phyloP scores from a whole-genome alignment of 2,888 invertebrate genomes.

The Stegana nigrithorax region DNA sequence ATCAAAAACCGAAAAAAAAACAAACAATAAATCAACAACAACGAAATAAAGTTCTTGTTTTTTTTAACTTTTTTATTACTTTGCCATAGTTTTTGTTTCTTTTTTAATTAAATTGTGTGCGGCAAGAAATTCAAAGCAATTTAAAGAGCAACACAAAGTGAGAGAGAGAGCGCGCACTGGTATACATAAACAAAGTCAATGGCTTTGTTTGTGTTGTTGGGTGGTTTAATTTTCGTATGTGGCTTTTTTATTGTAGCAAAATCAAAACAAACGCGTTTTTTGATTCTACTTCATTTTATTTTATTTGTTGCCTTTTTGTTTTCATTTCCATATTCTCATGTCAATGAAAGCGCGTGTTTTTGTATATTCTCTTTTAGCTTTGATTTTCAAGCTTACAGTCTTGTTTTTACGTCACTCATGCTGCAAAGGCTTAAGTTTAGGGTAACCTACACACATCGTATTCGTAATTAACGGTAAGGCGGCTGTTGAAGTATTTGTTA shows the following conservation, averaged over 20 bases:
- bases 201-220: slow-evolving; percentile 14
- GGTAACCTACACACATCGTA: slow-evolving; percentile 14
- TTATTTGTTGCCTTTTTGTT: slow-evolving; percentile 15
- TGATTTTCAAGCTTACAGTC: slow-evolving; percentile 14
- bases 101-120: slow-evolving; percentile 3
- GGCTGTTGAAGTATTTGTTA: too few relatives aligned
- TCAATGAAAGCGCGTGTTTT: background rate
- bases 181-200: background rate
- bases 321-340: background rate
- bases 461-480: slow-evolving; percentile 47
- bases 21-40: too few relatives aligned
- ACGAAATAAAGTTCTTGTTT: background rate
- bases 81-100: slow-evolving; percentile 2
- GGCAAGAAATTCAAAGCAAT: background rate
- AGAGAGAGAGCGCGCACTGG: background rate
- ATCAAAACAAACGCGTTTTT: slow-evolving; percentile 57
- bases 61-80: background rate
- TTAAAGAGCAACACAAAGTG: background rate
- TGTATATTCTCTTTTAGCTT: slow-evolving; percentile 21
- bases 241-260: slow-evolving; percentile 36
- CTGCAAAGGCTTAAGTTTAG: slow-evolving; percentile 1
- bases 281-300: slow-evolving; percentile 36
- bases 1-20: too few relatives aligned
- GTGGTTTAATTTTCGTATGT: slow-evolving; percentile 26
- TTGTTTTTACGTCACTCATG: background rate